These are phyloP conservation scores for Caiman crocodilus DNA, from an alignment of 2,797 vertebrate genomes.

Conservation along the genomic window DNA sequence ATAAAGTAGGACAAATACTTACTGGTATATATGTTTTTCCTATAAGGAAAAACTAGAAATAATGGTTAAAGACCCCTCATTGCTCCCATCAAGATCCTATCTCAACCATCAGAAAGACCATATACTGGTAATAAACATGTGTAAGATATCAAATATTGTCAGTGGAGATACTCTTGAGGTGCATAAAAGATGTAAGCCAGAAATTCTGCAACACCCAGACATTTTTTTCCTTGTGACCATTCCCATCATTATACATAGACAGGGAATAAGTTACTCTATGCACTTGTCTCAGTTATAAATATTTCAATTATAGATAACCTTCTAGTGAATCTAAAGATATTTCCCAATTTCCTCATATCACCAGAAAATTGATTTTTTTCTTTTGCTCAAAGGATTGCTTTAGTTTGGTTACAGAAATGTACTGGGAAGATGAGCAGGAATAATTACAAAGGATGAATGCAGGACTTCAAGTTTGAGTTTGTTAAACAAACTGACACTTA, in stretches of 20 bases:
- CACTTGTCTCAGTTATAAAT: background rate
- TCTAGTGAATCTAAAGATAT: background rate
- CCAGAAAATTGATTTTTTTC: background rate
- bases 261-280: rapidly evolving
- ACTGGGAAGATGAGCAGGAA: too few relatives aligned
- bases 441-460: too few relatives aligned
- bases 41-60: background rate
- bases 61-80: background rate
- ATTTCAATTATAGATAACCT: background rate
- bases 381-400: background rate
- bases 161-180: background rate
- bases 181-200: background rate
- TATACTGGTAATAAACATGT: background rate
- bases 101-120: background rate
- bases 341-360: background rate
- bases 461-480: background rate
- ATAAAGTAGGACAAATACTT: background rate
- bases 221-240: background rate
- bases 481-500: too few relatives aligned
- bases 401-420: background rate
- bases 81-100: background rate
- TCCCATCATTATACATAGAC: background rate
- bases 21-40: background rate
- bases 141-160: background rate
- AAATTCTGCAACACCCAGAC: background rate